Base-by-base conservation (phyloP, 2,888 invertebrate species). In the Eupithecia dodoneata region DNA sequence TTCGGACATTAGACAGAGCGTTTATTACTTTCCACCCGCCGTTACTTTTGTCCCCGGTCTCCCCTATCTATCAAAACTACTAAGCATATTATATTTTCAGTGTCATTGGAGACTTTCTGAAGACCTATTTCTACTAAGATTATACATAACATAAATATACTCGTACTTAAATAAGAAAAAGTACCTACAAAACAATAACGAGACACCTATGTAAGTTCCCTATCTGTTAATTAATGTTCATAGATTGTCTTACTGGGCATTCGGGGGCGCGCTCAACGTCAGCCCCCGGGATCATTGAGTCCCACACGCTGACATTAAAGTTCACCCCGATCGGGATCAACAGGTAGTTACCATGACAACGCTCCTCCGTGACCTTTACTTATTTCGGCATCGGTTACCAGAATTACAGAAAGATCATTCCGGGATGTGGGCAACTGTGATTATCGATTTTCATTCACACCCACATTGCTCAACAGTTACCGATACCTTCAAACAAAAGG, bases 321-420 rank as follows among this genome's bases (percentile, higher is more conserved):
- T 75, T 66, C 63, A 76, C 73, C 67, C 74, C 79, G 73, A 75
- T 70, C 63, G 77, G 82, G 85, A 90, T 90, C 91, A 92, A 92
- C 93, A 91, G 88, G 88, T 89, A 84, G 91, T 93, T 85, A 80
- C 87, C 87, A 92, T 92, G 87, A 86, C 84, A 86, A 94, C 93
- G 84, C 76, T 72, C 76, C 83, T 83, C 81, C 84, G 80, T 87
- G 87, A 90, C 91, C 90, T 91, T 92, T 90, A 86, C 89, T 86
- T 84, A 81, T 85, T 87, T 84, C 77, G 75, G 66, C 72, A 77
- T 76, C 79, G 78, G 74, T 78, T 78, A 44, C 45, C 44, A 9
- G 10, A 69, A 44, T 69, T 80, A 72, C 77, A 65, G 76, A 75
- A 63, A 70, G 74, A 78, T 79, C 76, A 59, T 49, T 67, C 72